A percentile compares a stretch with the other conserved stretches of the same genome.
Evolutionary conservation across 2,797 vertebrate species (phyloP).

Genomic region (Chelmon rostratus): DNA sequence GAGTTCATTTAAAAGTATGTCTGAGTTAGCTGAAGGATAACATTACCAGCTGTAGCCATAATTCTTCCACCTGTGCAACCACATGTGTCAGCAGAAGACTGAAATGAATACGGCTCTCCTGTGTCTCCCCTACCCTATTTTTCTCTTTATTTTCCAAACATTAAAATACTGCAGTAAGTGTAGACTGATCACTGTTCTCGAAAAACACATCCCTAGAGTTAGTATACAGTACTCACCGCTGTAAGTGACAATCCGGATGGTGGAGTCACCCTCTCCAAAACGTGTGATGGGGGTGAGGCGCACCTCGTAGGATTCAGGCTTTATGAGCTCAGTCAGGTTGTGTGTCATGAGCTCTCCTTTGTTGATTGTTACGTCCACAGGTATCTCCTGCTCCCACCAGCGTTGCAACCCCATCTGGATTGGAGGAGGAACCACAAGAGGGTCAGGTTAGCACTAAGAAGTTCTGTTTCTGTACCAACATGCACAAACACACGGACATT

Average conservation of each 20-base stretch:
- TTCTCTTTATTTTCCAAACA: conserved; percentile 2
- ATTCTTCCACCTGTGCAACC: conserved; percentile 51
- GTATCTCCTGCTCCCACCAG: conserved; percentile 99
- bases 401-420: conserved; percentile 93
- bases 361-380: conserved; percentile 92
- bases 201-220: not conserved
- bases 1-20: conserved; percentile 25
- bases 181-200: not conserved
- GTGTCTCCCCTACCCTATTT: not conserved
- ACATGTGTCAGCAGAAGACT: conserved; percentile 24
- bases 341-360: conserved; percentile 97
- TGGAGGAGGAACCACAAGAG: not conserved
- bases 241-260: conserved; percentile 95
- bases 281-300: conserved; percentile 96
- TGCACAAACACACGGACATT: not conserved
- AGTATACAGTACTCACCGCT: conserved; percentile 87
- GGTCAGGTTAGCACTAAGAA: conserved; percentile 3
- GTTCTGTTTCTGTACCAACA: not conserved
- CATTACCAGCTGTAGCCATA: conserved; percentile 38
- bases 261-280: conserved; percentile 96
- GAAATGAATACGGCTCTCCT: conserved; percentile 14
- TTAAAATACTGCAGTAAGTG: not conserved
- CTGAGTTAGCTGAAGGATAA: conserved; percentile 36
- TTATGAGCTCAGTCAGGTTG: conserved; percentile 96
- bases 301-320: conserved; percentile 96